Evolutionary conservation across 1,140 invertebrate genomes (phyloP).

Genomic region (Contarinia nasturtii): DNA sequence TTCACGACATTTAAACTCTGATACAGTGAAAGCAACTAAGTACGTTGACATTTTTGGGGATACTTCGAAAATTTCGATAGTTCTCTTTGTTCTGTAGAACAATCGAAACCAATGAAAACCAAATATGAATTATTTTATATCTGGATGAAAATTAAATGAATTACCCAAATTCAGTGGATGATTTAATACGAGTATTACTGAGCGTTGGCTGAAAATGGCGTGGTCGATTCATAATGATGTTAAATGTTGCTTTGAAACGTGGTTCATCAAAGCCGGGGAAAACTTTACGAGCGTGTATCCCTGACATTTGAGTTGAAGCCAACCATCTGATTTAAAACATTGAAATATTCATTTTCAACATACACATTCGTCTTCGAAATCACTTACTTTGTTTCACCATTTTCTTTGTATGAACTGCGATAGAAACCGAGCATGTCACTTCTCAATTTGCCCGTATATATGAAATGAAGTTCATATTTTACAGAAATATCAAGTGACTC

Average conservation of each 20-base stretch:
- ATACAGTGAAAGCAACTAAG: conserved; percentile 50
- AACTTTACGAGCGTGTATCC: conserved; percentile 55
- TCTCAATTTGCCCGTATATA: conserved; percentile 31
- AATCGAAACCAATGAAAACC: neutral
- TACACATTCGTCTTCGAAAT: neutral
- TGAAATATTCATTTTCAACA: too few species aligned
- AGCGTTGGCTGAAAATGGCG: conserved; percentile 7
- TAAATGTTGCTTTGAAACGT: conserved; percentile 58
- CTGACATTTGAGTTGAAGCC: conserved; percentile 63
- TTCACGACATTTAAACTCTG: conserved; percentile 35
- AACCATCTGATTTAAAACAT: conserved; percentile 42
- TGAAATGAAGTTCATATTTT: conserved; percentile 27
- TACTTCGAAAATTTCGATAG: conserved; percentile 10
- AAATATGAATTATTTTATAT: too few species aligned
- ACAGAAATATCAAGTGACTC: conserved; percentile 12
- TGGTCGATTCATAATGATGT: conserved; percentile 35
- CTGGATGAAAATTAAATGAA: too few species aligned
- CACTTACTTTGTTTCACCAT: conserved; percentile 21
- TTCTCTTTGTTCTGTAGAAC: too few species aligned
- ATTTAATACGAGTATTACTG: conserved; percentile 12
- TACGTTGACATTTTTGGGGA: conserved; percentile 62
- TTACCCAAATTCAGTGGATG: too few species aligned
- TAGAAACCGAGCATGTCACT: conserved; percentile 59
- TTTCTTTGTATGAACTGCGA: conserved; percentile 44
- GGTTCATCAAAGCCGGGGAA: conserved; percentile 88